Percentiles rank a stretch among this genome's conserved stretches.
Conservation (phyloP, 2,113 vertebrate species). For the Cavia aperea region DNA sequence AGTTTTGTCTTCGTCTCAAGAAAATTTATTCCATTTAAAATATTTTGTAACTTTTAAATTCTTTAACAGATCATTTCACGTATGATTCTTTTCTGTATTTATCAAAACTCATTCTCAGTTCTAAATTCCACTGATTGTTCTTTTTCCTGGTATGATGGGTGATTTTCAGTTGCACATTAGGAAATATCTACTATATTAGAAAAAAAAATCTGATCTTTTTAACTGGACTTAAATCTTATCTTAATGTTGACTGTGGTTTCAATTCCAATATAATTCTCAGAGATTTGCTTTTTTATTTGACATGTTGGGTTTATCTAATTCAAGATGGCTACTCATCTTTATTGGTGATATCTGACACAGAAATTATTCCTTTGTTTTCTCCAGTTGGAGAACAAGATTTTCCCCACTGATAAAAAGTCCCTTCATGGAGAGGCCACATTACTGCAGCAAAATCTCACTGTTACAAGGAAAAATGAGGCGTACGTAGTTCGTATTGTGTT, state of each 20-base stretch:
- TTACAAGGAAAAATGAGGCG: fast-evolving
- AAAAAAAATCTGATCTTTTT: too few relatives aligned
- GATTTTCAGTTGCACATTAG: not conserved
- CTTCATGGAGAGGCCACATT: not conserved
- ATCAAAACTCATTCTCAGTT: not conserved
- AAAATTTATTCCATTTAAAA: not conserved
- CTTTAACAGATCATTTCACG: not conserved
- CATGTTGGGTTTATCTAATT: not conserved
- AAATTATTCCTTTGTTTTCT: not conserved
- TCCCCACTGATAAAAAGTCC: not conserved
- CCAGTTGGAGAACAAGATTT: not conserved
- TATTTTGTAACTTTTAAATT: not conserved
- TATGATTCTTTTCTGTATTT: not conserved
- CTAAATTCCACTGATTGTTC: not conserved
- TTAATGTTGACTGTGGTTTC: not conserved
- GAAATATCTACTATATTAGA: too few relatives aligned
- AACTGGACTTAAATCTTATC: not conserved
- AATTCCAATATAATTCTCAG: not conserved
- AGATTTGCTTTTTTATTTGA: not conserved
- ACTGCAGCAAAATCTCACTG: not conserved
- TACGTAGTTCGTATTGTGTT: not conserved
- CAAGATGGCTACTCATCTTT: not conserved
- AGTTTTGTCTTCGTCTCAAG: not conserved
- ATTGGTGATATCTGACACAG: not conserved
- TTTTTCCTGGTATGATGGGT: not conserved